Percentiles rank a stretch among this genome's conserved stretches.
phyloP scores from a whole-genome alignment of 1,140 invertebrate species.

The Lasioglossum albipes region DNA sequence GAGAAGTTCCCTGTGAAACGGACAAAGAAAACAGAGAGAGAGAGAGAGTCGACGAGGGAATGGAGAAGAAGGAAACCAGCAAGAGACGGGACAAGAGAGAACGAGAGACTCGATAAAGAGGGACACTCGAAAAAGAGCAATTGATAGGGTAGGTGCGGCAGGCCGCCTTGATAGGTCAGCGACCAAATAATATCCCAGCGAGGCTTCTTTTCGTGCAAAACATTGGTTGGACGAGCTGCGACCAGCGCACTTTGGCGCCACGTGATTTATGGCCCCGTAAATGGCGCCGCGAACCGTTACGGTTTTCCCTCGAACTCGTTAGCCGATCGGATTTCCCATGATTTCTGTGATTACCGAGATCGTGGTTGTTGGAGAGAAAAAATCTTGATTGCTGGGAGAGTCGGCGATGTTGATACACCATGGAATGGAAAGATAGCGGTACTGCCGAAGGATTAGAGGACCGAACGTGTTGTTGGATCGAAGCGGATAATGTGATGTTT shows the following conservation, averaged over 20 bases:
- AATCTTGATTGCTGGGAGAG: too few species aligned
- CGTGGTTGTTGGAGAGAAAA: too few species aligned
- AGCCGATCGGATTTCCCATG: constrained; percentile 13
- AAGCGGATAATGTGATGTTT: too few species aligned
- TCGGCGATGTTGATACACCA: too few species aligned
- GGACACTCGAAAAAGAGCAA: constrained; percentile 28
- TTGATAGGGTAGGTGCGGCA: constrained; percentile 27
- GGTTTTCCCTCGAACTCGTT: background rate
- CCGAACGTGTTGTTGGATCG: too few species aligned
- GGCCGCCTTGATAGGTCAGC: constrained; percentile 39
- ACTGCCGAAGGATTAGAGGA: too few species aligned
- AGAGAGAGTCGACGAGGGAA: too few species aligned
- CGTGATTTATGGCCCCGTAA: constrained; percentile 52
- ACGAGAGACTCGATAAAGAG: constrained; percentile 23
- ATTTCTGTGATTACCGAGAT: background rate
- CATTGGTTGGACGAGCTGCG: background rate
- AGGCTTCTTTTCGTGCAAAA: constrained; percentile 1
- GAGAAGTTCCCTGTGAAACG: background rate
- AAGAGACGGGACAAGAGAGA: background rate
- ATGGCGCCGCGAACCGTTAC: constrained; percentile 47
- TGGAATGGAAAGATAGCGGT: too few species aligned
- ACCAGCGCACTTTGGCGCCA: constrained; percentile 45
- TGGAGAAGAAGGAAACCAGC: background rate
- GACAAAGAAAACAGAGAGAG: background rate
- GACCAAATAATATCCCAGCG: constrained; percentile 45